Base-by-base conservation (phyloP, 2,888 invertebrate genomes). In the Micropterix aruncella region DNA sequence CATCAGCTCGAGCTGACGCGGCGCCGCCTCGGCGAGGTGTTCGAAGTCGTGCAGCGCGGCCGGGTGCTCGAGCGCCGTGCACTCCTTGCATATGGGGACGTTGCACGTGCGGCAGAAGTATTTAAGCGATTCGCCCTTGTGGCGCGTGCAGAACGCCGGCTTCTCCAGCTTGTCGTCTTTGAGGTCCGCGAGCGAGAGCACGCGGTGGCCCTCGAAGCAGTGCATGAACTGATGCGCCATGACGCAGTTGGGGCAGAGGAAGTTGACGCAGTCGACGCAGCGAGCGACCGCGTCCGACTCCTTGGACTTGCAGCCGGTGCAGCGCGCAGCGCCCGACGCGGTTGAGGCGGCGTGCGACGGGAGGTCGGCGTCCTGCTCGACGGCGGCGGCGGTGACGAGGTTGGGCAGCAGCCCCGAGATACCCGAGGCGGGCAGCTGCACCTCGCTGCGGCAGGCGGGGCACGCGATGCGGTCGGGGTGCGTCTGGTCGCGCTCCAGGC, bases 151-250 rank as follows among this genome's bases (percentile, higher is more conserved):
- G 56, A 80, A 80, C 47, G 88, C 80, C 37, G 79, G 62, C 52
- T 72, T 71, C 47, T 80, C 79, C 50, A 72, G 62, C 52, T 63
- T 61, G 15, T 77, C 77, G 55, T 80, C 76, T 59, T 80, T 81
- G 44, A 79, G 58, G 50, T 81, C 80, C 37, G 67, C 60, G 55
- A 86, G 72, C 49, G 82, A 76, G 54, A 87, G 77, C 47, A 95
- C 92, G 46, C 92, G 82, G 66, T 96, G 95, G 50, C 93, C 94
- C 63, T 94, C 93, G 66, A 97, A 97, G 65, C 95, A 96, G 66
- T 95, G 94, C 95, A 97, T 96, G 65, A 90, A 94, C 70, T 95
- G 92, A 69, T 97, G 97, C 50, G 96, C 96, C 83, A 94, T 94
- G 57, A 93, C 92, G 78, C 97, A 97, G 65, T 94, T 93, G 47